Conservation (phyloP, 2,113 vertebrate genomes). For the Alosa alosa region DNA sequence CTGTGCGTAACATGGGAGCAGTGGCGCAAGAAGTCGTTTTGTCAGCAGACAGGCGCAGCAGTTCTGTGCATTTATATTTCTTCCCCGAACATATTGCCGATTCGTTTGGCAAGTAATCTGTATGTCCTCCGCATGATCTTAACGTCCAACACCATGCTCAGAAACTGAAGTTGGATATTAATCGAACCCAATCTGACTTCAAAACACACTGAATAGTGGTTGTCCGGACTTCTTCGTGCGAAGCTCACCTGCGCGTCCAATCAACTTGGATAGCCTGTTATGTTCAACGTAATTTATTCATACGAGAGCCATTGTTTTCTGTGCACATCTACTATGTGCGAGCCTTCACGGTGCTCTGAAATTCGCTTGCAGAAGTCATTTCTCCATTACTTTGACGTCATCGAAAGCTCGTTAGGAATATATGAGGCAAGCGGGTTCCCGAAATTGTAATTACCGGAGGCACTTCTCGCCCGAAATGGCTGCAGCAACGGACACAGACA, state of each 20-base stretch:
- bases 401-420: constrained; percentile 23
- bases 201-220: not conserved
- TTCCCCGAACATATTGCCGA: not conserved
- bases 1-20: constrained; percentile 63
- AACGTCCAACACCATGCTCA: not conserved
- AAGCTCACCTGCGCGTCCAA: constrained; percentile 31
- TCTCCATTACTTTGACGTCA: constrained; percentile 22
- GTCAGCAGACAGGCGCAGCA: constrained; percentile 58
- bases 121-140: not conserved
- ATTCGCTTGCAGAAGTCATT: constrained; percentile 37
- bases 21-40: constrained; percentile 68
- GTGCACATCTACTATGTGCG: constrained; percentile 12
- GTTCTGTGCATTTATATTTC: constrained; percentile 24
- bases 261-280: constrained; percentile 22
- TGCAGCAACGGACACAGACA: not conserved
- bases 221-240: constrained; percentile 15
- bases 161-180: not conserved
- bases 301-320: constrained; percentile 25
- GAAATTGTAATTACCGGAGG: constrained; percentile 20
- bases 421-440: constrained; percentile 2
- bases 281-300: constrained; percentile 33
- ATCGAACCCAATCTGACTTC: not conserved
- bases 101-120: not conserved
- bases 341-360: not conserved
- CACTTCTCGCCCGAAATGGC: not conserved